Evolutionary conservation across 2,888 invertebrate genomes (phyloP), one percentile per base, ranked within the genome.

Genomic region (Archips xylosteana): DNA sequence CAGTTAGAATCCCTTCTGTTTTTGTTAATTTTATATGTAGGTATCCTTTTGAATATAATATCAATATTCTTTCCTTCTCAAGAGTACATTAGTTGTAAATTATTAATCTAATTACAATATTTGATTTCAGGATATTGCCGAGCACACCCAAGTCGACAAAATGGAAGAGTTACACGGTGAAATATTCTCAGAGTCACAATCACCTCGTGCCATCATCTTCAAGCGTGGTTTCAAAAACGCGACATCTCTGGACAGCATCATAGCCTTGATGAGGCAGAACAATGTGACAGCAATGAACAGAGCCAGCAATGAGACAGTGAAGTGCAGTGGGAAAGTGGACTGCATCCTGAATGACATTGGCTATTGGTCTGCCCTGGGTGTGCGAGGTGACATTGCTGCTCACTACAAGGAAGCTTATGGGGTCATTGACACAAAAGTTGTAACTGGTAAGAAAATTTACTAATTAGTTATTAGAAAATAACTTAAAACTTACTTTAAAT

Each of bases 341-440:
- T 92, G 87, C 87, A 92, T 80, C 76, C 75, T 89, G 13, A 78
- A 75, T 1, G 90, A 90, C 71, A 77, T 76, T 1, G 88, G 88
- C 0, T 89, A 89, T 71, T 90, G 89, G 89, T 82, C 89, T 1
- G 87, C 87, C 9, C 78, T 92, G 8, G 94, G 94, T 23, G 87
- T 89, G 0, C 82, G 94, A 12, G 93, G 92, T 1, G 94, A 94
- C 75, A 84, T 94, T 49, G 87, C 87, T 10, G 80, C 80, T 13
- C 76, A 81, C 32, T 75, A 86, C 60, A 88, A 83, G 73, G 79
- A 86, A 77, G 83, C 91, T 1, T 94, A 94, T 65, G 96, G 96
- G 61, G 90, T 95, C 68, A 95, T 96, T 75, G 96, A 95, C 77
- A 95, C 95, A 2, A 95, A 96, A 85, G 87, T 95, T 70, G 84